Evolutionary conservation across 2,888 invertebrate genomes (phyloP).

Genomic region (Aporophyla nigra): DNA sequence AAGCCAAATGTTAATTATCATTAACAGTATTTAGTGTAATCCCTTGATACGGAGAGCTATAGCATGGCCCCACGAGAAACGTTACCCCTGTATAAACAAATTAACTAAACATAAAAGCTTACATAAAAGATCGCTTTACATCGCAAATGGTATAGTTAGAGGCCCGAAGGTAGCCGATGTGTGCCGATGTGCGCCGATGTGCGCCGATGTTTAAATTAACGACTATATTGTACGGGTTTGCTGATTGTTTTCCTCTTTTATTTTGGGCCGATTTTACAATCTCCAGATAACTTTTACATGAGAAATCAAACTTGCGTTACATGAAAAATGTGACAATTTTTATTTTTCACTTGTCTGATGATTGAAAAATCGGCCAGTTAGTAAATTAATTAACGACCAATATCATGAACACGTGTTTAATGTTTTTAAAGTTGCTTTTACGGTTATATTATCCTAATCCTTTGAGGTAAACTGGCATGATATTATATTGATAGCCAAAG

Average conservation of each 20-base stretch:
- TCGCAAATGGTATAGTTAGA: conserved; percentile 53
- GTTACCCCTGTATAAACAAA: conserved; percentile 73
- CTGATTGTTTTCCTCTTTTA: conserved; percentile 9
- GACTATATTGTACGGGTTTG: conserved; percentile 6
- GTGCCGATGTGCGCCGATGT: conserved; percentile 43
- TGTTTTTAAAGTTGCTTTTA: neutral
- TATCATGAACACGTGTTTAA: neutral
- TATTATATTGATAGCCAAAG: neutral
- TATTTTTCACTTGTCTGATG: neutral
- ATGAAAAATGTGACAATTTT: neutral
- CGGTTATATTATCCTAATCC: neutral
- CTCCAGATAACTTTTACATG: neutral
- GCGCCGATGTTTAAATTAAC: conserved; percentile 58
- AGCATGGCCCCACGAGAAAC: conserved; percentile 57
- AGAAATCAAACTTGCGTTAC: neutral
- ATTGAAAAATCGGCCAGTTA: neutral
- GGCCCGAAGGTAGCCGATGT: conserved; percentile 45
- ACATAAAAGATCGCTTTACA: conserved; percentile 61
- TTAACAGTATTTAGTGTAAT: conserved; percentile 60
- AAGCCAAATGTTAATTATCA: conserved; percentile 59
- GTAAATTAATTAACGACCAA: neutral
- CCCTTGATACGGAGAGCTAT: conserved; percentile 40
- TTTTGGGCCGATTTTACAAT: neutral
- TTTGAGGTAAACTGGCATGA: neutral
- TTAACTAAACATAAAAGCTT: conserved; percentile 71